These are phyloP conservation scores for Amphimallon solstitiale DNA, from an alignment of 2,888 invertebrate genomes.

Conservation along the genomic window DNA sequence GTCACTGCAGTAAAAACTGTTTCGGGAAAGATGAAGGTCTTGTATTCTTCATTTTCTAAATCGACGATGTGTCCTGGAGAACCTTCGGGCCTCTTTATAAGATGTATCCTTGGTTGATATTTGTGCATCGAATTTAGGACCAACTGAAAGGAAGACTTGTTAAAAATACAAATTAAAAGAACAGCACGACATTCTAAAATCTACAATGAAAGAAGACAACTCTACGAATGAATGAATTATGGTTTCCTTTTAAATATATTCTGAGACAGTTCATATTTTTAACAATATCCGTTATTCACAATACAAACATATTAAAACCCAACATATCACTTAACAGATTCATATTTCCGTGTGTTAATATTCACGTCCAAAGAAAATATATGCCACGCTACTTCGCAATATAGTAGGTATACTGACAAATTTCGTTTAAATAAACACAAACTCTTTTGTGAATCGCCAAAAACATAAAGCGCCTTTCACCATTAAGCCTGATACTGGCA, in stretches of 20 bases:
- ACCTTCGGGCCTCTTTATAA: conserved; percentile 75
- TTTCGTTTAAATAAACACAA: neutral
- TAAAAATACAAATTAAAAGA: neutral
- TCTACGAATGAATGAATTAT: neutral
- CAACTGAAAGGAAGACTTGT: conserved; percentile 71
- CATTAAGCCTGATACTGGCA: neutral
- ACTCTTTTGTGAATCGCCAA: neutral
- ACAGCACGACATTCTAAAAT: neutral
- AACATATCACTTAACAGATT: neutral
- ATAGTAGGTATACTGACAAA: no score
- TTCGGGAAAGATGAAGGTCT: conserved; percentile 83
- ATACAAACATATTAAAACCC: neutral
- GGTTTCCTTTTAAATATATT: neutral
- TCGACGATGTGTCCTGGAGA: conserved; percentile 70
- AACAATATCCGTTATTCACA: neutral
- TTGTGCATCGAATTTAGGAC: conserved; percentile 88
- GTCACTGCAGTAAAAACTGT: conserved; percentile 88
- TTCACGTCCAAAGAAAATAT: conserved; percentile 7
- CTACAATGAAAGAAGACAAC: neutral
- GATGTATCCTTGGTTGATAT: conserved; percentile 83
- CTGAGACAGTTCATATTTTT: neutral
- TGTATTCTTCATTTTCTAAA: conserved; percentile 78
- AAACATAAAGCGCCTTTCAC: neutral
- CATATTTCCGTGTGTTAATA: conserved; percentile 4
- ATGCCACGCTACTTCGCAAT: neutral